Evolutionary conservation across 2,113 vertebrate genomes (phyloP).

Genomic region (Grammomys surdaster): DNA sequence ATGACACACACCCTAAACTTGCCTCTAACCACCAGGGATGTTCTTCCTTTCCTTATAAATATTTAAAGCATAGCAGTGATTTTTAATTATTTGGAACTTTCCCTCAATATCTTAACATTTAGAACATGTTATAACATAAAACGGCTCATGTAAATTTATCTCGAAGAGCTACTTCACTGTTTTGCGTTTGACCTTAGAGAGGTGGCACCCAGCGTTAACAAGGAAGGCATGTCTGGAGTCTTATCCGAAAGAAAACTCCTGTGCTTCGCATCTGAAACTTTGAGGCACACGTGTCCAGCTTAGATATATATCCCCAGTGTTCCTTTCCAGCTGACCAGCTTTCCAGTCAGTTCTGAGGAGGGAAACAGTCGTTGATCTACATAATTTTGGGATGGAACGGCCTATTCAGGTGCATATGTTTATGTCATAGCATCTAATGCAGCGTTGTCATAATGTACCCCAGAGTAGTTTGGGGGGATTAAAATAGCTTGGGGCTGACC

Average conservation of each 20-base stretch:
- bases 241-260: neutral
- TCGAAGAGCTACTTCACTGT: neutral
- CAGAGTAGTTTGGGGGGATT: neutral
- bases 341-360: conserved; percentile 10
- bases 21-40: neutral
- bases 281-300: neutral
- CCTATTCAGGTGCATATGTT: neutral
- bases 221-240: neutral
- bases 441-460: neutral
- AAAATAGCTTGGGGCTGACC: neutral
- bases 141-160: neutral
- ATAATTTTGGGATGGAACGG: neutral
- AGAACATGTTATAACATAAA: conserved; percentile 23
- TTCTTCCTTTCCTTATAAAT: neutral
- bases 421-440: neutral
- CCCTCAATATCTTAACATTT: conserved; percentile 27
- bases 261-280: conserved; percentile 1
- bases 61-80: neutral
- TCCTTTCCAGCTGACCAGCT: neutral
- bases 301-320: neutral
- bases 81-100: conserved; percentile 53
- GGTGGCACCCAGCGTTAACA: neutral
- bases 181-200: conserved; percentile 24
- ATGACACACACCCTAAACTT: neutral
- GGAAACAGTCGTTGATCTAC: neutral